Percentiles rank a stretch among this genome's conserved stretches.
phyloP scores from a whole-genome alignment of 1,140 invertebrate genomes.

The Ladona fulva region DNA sequence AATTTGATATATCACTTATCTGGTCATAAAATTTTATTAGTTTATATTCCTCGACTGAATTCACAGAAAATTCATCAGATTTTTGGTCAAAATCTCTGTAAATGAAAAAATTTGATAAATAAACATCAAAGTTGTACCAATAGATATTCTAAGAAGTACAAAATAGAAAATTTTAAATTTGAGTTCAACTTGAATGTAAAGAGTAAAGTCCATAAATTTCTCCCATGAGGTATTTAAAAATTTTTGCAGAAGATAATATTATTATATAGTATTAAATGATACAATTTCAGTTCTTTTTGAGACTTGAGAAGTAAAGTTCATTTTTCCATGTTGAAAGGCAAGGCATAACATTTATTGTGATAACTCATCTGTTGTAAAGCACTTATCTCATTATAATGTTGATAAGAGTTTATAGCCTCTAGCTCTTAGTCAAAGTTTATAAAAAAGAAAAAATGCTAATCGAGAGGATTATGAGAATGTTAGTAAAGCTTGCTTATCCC shows the following conservation, averaged over 20 bases:
- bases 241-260: background rate
- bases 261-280: background rate
- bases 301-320: too few species aligned
- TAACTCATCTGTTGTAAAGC: too few species aligned
- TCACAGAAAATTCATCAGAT: constrained; percentile 65
- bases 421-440: too few species aligned
- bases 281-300: too few species aligned
- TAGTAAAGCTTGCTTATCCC: too few species aligned
- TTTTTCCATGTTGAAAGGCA: too few species aligned
- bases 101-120: constrained; percentile 16
- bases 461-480: too few species aligned
- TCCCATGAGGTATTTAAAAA: background rate
- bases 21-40: constrained; percentile 68
- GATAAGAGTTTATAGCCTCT: too few species aligned
- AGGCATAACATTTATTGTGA: too few species aligned
- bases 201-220: background rate
- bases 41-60: constrained; percentile 64
- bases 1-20: constrained; percentile 71
- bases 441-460: too few species aligned
- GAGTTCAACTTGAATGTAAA: constrained; percentile 29
- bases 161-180: background rate
- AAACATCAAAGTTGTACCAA: background rate
- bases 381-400: too few species aligned
- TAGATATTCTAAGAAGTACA: too few species aligned
- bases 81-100: constrained; percentile 63